Percentiles rank a stretch among this genome's conserved stretches.
These are phyloP conservation scores for Nemotelus nigrinus DNA, from an alignment of 2,888 invertebrate species.

Conservation along the genomic window DNA sequence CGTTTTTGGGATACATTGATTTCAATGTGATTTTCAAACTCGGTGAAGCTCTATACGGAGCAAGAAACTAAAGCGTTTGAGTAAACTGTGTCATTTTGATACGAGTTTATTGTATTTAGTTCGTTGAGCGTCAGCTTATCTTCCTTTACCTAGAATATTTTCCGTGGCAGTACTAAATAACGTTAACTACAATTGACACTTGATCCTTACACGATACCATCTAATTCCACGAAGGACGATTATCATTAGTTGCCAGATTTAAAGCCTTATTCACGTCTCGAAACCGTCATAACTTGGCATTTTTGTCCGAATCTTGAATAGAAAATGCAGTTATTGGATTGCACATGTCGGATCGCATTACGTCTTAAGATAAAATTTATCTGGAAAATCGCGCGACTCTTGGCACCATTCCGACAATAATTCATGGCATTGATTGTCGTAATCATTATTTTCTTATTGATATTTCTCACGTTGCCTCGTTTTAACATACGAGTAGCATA, in stretches of 20 bases:
- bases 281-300: not conserved
- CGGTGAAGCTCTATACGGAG: too few species aligned
- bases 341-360: slow-evolving; percentile 10
- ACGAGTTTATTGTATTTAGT: too few species aligned
- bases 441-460: not conserved
- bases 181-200: not conserved
- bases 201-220: slow-evolving; percentile 1
- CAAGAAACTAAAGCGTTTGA: too few species aligned
- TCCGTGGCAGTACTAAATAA: not conserved
- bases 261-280: not conserved
- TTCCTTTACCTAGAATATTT: slow-evolving; percentile 1
- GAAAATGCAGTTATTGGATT: not conserved
- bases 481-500: too few species aligned
- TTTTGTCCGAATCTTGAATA: not conserved
- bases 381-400: slow-evolving; percentile 18
- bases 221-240: not conserved
- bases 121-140: not conserved
- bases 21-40: too few species aligned
- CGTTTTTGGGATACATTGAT: too few species aligned
- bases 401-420: slow-evolving; percentile 17
- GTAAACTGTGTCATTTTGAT: too few species aligned
- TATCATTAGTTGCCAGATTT: not conserved
- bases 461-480: not conserved
- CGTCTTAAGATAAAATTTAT: slow-evolving; percentile 13
- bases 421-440: slow-evolving; percentile 22